These are phyloP conservation scores for Pipistrellus pygmaeus DNA, from an alignment of 2,797 vertebrate species.

Conservation along the genomic window DNA sequence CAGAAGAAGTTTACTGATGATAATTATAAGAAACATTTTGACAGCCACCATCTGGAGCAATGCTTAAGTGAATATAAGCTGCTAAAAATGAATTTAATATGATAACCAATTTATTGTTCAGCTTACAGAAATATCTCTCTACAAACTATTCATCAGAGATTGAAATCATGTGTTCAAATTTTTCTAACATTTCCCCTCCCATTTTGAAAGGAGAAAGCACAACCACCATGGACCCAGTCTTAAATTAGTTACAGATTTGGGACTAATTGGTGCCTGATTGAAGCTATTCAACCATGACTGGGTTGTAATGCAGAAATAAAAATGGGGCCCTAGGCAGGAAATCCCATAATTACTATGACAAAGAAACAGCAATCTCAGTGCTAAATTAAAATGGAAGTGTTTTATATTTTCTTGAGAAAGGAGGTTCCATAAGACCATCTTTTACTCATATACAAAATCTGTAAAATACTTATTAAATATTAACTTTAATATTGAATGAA, in stretches of 20 bases:
- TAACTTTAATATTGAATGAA: constrained; percentile 70
- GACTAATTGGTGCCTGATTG: constrained; percentile 71
- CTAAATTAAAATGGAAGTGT: constrained; percentile 65
- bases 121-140: constrained; percentile 75
- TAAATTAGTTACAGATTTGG: constrained; percentile 72
- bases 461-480: constrained; percentile 56
- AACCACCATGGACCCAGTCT: constrained; percentile 47
- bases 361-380: constrained; percentile 31
- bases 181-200: constrained; percentile 70
- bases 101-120: constrained; percentile 79
- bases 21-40: constrained; percentile 83
- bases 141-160: constrained; percentile 68
- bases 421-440: constrained; percentile 35
- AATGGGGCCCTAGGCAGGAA: constrained; percentile 62
- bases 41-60: constrained; percentile 82
- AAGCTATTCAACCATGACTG: constrained; percentile 71
- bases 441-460: constrained; percentile 29
- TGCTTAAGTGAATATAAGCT: constrained; percentile 80
- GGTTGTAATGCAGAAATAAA: constrained; percentile 66
- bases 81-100: constrained; percentile 79
- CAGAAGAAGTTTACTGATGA: constrained; percentile 78
- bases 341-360: constrained; percentile 73
- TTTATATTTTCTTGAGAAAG: constrained; percentile 49
- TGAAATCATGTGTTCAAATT: constrained; percentile 74
- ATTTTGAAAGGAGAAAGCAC: constrained; percentile 57